These are phyloP conservation scores for Phycodurus eques DNA, from an alignment of 2,113 vertebrate genomes.

Conservation along the genomic window DNA sequence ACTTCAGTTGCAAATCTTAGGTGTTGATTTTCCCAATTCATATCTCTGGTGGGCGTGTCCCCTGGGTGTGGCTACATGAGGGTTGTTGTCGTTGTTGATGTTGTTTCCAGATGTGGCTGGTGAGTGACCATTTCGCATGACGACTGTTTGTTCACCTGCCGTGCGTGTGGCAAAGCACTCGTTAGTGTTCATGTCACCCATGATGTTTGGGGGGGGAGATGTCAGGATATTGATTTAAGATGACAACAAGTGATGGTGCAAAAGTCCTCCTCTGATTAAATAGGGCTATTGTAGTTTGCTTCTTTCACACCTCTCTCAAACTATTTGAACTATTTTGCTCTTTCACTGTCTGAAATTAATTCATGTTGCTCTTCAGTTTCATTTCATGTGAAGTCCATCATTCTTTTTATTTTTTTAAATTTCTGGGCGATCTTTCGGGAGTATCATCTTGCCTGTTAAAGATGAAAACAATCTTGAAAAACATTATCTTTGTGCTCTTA, in stretches of 20 bases:
- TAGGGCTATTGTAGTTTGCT: not conserved
- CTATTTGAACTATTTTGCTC: not conserved
- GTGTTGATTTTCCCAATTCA: no score
- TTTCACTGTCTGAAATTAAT: not conserved
- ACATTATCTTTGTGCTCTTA: constrained; percentile 24
- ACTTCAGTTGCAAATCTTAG: no score
- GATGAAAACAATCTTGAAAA: constrained; percentile 21
- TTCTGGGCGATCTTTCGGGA: not conserved
- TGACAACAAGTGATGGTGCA: not conserved
- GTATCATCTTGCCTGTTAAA: constrained; percentile 12
- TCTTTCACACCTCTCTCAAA: not conserved
- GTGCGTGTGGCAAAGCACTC: not conserved
- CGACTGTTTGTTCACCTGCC: not conserved
- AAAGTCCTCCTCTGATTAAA: not conserved
- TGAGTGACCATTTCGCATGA: not conserved
- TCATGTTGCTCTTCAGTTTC: not conserved
- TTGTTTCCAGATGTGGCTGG: not conserved
- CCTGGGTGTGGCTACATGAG: not conserved
- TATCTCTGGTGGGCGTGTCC: no score
- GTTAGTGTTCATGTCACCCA: not conserved
- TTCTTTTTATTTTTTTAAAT: not conserved
- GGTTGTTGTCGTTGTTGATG: not conserved
- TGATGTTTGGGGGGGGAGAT: not conserved
- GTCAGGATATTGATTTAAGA: not conserved
- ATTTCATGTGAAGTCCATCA: not conserved